phyloP scores from a whole-genome alignment of 2,113 vertebrate genomes.

The Calonectris borealis region DNA sequence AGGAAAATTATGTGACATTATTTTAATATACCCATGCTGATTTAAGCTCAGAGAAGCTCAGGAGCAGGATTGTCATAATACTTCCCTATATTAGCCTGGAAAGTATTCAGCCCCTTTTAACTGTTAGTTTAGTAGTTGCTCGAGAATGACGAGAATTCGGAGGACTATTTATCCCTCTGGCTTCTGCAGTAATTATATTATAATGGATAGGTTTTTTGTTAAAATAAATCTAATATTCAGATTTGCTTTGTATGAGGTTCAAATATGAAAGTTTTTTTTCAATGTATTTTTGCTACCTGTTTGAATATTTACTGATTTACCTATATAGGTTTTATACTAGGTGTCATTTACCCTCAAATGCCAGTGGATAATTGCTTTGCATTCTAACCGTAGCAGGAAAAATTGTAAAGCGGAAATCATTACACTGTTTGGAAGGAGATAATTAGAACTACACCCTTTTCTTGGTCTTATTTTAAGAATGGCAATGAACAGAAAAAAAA shows the following conservation, averaged over 20 bases:
- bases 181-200: conserved; percentile 2
- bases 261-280: neutral
- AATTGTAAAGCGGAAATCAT: neutral
- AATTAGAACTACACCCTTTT: neutral
- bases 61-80: conserved; percentile 35
- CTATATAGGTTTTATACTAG: neutral
- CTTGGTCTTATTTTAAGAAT: neutral
- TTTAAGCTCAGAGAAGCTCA: conserved; percentile 47
- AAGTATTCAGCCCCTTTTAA: conserved; percentile 28
- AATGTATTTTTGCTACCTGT: neutral
- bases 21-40: conserved; percentile 60
- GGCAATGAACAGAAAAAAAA: neutral
- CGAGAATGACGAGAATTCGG: neutral
- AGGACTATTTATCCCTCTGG: neutral
- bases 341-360: neutral
- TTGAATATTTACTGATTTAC: neutral
- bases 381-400: neutral
- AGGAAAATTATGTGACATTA: conserved; percentile 68
- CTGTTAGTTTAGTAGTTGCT: conserved; percentile 10
- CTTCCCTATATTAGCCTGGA: conserved; percentile 9
- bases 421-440: neutral
- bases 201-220: neutral
- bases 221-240: neutral
- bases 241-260: neutral
- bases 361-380: neutral